These are phyloP conservation scores for Drosophila quasianomalipes DNA, from an alignment of 2,888 invertebrate species.

Conservation along the genomic window DNA sequence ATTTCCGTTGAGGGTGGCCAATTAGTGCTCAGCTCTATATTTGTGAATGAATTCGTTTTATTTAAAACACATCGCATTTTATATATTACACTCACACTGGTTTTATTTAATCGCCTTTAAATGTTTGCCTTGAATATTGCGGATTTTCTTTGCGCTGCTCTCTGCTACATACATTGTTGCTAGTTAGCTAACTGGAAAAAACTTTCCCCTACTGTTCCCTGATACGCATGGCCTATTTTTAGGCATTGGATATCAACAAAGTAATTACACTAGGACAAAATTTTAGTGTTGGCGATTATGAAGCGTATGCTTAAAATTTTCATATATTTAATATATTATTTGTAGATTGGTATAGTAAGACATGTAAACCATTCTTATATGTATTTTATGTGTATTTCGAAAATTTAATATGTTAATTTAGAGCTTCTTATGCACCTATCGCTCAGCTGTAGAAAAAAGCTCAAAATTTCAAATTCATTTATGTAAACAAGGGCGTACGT, in stretches of 20 bases:
- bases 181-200: conserved; percentile 48
- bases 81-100: conserved; percentile 17
- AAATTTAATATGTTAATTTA: neutral
- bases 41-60: conserved; percentile 67
- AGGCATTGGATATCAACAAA: conserved; percentile 22
- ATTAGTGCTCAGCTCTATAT: conserved; percentile 62
- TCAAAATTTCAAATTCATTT: neutral
- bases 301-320: neutral
- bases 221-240: conserved; percentile 55
- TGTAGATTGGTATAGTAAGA: neutral
- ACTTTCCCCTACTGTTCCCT: conserved; percentile 57
- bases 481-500: neutral
- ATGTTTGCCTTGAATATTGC: conserved; percentile 64
- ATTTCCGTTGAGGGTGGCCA: conserved; percentile 68
- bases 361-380: neutral
- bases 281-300: neutral
- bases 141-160: conserved; percentile 40
- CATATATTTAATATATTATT: neutral
- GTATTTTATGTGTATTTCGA: neutral
- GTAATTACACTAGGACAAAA: conserved; percentile 30
- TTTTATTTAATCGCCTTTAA: conserved; percentile 42
- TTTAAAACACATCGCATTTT: conserved; percentile 44
- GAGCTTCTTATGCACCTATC: neutral
- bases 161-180: conserved; percentile 26
- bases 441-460: neutral